Base-by-base conservation (phyloP, 2,113 vertebrate species). In the Elanoides forficatus region DNA sequence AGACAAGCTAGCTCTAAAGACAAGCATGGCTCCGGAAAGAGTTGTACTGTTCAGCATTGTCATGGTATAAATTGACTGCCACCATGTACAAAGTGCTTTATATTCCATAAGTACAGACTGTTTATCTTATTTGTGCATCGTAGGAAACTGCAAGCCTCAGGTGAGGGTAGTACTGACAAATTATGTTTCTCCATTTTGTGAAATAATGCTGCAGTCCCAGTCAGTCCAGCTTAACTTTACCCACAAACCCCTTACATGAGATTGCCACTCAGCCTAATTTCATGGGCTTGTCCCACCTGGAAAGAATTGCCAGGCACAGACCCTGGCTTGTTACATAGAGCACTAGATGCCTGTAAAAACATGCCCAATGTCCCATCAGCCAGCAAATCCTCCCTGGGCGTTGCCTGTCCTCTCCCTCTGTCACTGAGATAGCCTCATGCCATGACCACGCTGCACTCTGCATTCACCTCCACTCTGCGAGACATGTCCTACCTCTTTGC, bases 391-490 rank as follows among this genome's bases (percentile, higher is more conserved):
- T 78, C 38, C 71, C 62, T 68, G 52, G 48, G 36, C 43, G 20
- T 22, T 59, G 32, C 23, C 48, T 52, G 30, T 65, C 38, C 45
- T 74, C 52, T 84, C 11, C 25, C 23, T 16, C 8, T 62, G 23
- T 18, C 71, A 17, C 52, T 8, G 67, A 25, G 83, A 40, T 13
- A 80, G 80, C 14, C 52, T 40, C 47, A 25, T 1, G 2, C 13
- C 74, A 38, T 0, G 0, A n/a, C 19, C 58, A 27, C 0, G 0
- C 53, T 25, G 55, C 55, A 15, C 48, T 58, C 47, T 15, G n/a
- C 47, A 15, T 50, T 63, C 70, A 11, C 38, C n/a, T 55, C 71
- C 2, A 6, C 47, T 36, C 60, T 1, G 0, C 10, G 58, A 87
- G 59, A 38, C 0, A 0, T 2, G 42, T 40, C 60, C 73, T 62